Base-by-base conservation (phyloP, 2,113 vertebrate species). In the Petaurus breviceps region DNA sequence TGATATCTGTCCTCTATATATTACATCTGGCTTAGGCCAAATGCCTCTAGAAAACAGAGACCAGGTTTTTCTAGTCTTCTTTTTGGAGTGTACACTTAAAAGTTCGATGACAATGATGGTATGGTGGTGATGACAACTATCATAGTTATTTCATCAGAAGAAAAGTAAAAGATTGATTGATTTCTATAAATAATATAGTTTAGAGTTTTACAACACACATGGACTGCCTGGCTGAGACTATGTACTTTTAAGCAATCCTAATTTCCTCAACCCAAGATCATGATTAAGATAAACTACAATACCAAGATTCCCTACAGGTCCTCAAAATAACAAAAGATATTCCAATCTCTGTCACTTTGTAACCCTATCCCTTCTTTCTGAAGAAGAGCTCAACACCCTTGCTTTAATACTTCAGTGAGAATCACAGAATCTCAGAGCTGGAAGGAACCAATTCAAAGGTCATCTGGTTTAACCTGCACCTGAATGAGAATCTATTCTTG, bases 311-410 rank as follows among this genome's bases (percentile, higher is more conserved):
- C 51, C 28, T 52, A 50, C 2, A 46, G 26, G 92, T 50, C 54
- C 89, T 89, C 14, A 95, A 96, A 96, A 89, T 28, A 94, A 92
- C 94, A 93, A 96, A 93, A 52, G 51, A 91, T 22, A 77, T 50
- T 90, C 95, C 94, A 43, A 57, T 24, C 51, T 93, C 90, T 96
- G n/a, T 84, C 93, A 23, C 77, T 84, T 14, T 91, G 51, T 90
- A 96, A 94, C 10, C 93, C 68, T n/a, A 91, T 28, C 92, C n/a
- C 89, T 84, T 46, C 47, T 53, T 51, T 93, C 92, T 95, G 94
- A 51, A 94, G 47, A 96, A 92, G 77, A 51, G 25, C 54, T 94
- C 89, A 92, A 92, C 91, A 24, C 11, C 90, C 94, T 96, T 92
- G 90, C 46, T 26, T 92, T n/a, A 50, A 55, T 94, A 92, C 7